phyloP scores from a whole-genome alignment of 2,113 vertebrate genomes.

The Chaenogobius annularis region DNA sequence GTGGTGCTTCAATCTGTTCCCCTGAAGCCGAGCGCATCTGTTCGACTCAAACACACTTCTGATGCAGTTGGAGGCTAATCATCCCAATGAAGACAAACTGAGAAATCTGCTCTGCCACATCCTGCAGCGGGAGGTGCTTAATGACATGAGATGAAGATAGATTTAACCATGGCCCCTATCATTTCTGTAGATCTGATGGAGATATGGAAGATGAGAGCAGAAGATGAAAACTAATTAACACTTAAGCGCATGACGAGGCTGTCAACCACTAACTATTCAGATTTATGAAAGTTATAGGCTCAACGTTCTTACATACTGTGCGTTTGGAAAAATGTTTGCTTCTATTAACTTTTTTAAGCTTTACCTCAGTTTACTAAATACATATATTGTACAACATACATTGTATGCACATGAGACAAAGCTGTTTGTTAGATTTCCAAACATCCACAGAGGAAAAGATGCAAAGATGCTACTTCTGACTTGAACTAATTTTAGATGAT shows the following conservation, averaged over 20 bases:
- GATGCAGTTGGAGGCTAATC: constrained; percentile 66
- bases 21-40: constrained; percentile 46
- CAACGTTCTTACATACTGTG: constrained; percentile 6
- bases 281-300: constrained; percentile 10
- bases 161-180: constrained; percentile 63
- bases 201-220: constrained; percentile 40
- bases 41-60: constrained; percentile 60
- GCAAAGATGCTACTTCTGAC: constrained; percentile 62
- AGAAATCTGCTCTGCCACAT: constrained; percentile 60
- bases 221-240: constrained; percentile 72
- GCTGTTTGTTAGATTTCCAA: constrained; percentile 50
- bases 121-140: constrained; percentile 46
- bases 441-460: constrained; percentile 58
- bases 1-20: constrained; percentile 36
- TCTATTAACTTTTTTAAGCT: neutral
- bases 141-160: constrained; percentile 61
- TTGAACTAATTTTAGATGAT: constrained; percentile 79
- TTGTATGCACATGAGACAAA: constrained; percentile 46
- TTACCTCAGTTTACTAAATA: neutral
- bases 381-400: neutral
- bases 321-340: neutral
- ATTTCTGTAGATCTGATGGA: constrained; percentile 53
- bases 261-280: constrained; percentile 41
- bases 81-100: constrained; percentile 64
- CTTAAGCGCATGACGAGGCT: constrained; percentile 60